Evolutionary conservation across 2,888 invertebrate species (phyloP).

Genomic region (Nudaria mundana): DNA sequence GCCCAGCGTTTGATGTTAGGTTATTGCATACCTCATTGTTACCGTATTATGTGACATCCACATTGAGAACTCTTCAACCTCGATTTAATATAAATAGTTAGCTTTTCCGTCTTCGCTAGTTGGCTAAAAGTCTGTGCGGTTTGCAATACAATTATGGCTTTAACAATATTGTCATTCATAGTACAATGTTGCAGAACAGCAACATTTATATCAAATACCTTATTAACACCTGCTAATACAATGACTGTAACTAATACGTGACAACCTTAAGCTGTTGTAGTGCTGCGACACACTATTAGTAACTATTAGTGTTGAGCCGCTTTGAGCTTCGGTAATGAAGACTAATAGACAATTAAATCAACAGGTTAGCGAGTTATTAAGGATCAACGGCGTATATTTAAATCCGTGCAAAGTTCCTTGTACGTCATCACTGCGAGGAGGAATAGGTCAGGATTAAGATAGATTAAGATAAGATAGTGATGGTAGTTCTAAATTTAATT

Average conservation of each 20-base stretch:
- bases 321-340: conserved; percentile 59
- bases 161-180: background rate
- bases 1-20: too few species aligned
- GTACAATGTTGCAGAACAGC: background rate
- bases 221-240: conserved; percentile 27
- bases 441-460: background rate
- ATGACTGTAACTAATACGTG: conserved; percentile 26
- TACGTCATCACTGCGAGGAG: too few species aligned
- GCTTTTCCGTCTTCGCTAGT: too few species aligned
- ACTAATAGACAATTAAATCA: conserved; percentile 74
- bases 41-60: too few species aligned
- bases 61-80: too few species aligned
- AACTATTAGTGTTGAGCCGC: conserved; percentile 64
- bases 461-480: too few species aligned
- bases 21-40: too few species aligned
- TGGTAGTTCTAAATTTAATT: too few species aligned
- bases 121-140: too few species aligned
- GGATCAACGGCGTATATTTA: conserved; percentile 18
- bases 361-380: conserved; percentile 60
- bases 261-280: conserved; percentile 44
- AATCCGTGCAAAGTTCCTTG: conserved; percentile 8
- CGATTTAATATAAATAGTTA: too few species aligned
- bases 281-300: conserved; percentile 62
- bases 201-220: background rate
- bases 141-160: too few species aligned